Conservation (phyloP, 2,888 invertebrate genomes). For the Drosophila paracracens region DNA sequence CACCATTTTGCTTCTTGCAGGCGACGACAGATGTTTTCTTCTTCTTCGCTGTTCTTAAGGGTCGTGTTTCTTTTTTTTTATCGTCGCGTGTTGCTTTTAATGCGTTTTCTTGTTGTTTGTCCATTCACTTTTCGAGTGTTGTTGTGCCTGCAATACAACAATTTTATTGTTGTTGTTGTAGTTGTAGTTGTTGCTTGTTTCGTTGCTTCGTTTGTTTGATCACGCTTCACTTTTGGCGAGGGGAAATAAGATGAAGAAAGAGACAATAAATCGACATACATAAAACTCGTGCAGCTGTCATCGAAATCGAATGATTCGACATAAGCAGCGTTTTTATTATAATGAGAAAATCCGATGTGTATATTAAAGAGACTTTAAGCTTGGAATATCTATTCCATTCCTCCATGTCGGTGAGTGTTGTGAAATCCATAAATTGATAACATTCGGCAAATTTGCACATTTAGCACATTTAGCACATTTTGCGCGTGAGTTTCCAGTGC, state of each 20-base stretch:
- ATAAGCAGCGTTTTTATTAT: neutral
- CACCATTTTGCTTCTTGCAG: slow-evolving; percentile 22
- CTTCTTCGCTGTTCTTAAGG: slow-evolving; percentile 46
- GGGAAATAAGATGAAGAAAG: neutral
- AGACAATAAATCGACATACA: slow-evolving; percentile 9
- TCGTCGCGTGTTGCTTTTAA: slow-evolving; percentile 55
- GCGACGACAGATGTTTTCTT: slow-evolving; percentile 54
- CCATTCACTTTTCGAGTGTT: slow-evolving; percentile 31
- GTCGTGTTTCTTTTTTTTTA: slow-evolving; percentile 40
- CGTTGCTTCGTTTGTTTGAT: slow-evolving; percentile 11
- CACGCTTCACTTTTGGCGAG: slow-evolving; percentile 15
- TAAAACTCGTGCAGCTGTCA: slow-evolving; percentile 27
- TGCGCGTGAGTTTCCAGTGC: neutral
- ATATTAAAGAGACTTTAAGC: neutral
- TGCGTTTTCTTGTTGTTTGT: slow-evolving; percentile 41
- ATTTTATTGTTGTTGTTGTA: neutral
- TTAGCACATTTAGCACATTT: neutral
- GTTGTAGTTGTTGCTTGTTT: slow-evolving; percentile 4
- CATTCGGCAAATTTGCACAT: neutral
- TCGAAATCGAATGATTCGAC: slow-evolving; percentile 7
- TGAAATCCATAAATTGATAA: neutral
- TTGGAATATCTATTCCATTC: neutral
- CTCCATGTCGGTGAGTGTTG: neutral
- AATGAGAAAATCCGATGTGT: neutral
- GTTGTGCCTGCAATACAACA: neutral